phyloP scores from a whole-genome alignment of 2,113 vertebrate species.

The Platysternon megacephalum region DNA sequence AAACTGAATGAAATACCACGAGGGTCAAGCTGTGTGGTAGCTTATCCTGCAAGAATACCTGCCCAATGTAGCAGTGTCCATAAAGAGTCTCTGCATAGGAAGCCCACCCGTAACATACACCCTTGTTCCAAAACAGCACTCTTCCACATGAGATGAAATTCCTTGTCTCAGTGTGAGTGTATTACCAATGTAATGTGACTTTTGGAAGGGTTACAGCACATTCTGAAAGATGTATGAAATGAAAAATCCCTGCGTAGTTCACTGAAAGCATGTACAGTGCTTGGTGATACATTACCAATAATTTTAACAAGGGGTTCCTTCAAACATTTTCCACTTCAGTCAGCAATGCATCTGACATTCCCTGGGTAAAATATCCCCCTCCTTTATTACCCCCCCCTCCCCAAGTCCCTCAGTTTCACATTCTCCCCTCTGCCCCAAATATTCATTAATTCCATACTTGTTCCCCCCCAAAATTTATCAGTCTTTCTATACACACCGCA shows the following conservation, averaged over 20 bases:
- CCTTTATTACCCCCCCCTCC: neutral
- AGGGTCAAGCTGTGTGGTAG: neutral
- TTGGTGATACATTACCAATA: conserved; percentile 49
- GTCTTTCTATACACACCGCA: neutral
- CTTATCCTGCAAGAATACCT: no score
- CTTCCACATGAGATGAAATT: neutral
- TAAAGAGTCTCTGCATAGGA: neutral
- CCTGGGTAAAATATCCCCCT: conserved; percentile 31
- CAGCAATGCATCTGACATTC: conserved; percentile 55
- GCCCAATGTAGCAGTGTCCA: rapidly evolving
- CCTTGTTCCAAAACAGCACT: neutral
- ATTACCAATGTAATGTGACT: conserved; percentile 54
- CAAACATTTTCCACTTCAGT: conserved; percentile 63
- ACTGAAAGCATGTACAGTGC: neutral
- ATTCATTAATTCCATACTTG: neutral
- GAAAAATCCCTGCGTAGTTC: conserved; percentile 45
- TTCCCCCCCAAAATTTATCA: neutral
- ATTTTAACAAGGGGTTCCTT: conserved; percentile 48
- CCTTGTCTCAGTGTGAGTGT: conserved; percentile 13
- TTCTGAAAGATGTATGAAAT: conserved; percentile 58
- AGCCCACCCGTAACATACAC: neutral
- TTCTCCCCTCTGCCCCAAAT: neutral
- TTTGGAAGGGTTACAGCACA: conserved; percentile 51
- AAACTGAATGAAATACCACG: neutral
- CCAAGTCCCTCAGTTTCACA: neutral